phyloP scores from a whole-genome alignment of 1,140 invertebrate species.

The Cylas formicarius region DNA sequence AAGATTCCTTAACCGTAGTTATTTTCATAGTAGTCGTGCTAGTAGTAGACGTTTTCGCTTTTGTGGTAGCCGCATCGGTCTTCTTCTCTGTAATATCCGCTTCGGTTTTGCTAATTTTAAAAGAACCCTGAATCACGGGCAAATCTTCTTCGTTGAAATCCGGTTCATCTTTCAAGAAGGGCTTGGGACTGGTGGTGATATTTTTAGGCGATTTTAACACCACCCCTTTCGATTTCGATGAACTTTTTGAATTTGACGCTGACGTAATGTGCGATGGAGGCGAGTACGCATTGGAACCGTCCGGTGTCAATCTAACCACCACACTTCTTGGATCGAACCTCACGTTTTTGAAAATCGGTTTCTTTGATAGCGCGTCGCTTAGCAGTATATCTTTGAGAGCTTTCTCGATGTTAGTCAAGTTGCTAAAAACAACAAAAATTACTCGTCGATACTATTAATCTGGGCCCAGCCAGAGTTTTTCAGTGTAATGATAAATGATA shows the following conservation, averaged over 20 bases:
- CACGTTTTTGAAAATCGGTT: constrained; percentile 57
- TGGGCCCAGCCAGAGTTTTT: too few relatives aligned
- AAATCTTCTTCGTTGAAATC: constrained; percentile 48
- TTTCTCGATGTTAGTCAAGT: constrained; percentile 58
- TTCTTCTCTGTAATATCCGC: constrained; percentile 55
- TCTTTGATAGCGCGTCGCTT: constrained; percentile 57
- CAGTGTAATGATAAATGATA: too few relatives aligned
- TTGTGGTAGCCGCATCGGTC: constrained; percentile 28
- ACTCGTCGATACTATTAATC: too few relatives aligned
- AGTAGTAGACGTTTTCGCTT: constrained; percentile 41
- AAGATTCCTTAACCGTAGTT: constrained; percentile 39
- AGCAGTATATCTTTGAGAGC: constrained; percentile 57
- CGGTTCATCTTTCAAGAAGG: constrained; percentile 36
- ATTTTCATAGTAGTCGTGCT: constrained; percentile 38
- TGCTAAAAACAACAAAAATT: constrained; percentile 43
- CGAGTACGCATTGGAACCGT: constrained; percentile 44
- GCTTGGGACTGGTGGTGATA: constrained; percentile 14
- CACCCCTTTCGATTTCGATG: constrained; percentile 35
- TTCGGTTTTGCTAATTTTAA: constrained; percentile 54
- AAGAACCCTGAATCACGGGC: constrained; percentile 52
- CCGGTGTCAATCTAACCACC: constrained; percentile 50
- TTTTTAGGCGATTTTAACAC: constrained; percentile 47
- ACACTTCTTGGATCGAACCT: constrained; percentile 59
- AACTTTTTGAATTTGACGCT: constrained; percentile 31
- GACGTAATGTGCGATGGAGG: constrained; percentile 9